Conservation (phyloP, 2,113 vertebrate species). For the Kryptolebias marmoratus region DNA sequence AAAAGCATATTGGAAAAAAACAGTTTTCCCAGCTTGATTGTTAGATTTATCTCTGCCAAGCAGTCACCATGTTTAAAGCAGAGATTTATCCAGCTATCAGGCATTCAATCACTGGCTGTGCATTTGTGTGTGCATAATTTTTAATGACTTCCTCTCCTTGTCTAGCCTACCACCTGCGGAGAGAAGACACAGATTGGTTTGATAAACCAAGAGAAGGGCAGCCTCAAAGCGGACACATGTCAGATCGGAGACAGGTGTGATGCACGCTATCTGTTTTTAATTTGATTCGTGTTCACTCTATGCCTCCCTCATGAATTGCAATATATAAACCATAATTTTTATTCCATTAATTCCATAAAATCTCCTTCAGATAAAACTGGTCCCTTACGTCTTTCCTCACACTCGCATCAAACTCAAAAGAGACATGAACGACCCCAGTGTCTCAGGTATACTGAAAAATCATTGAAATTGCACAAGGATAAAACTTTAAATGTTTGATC, state of each 20-base stretch:
- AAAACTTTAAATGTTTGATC: not conserved
- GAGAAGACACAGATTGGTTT: conserved; percentile 99
- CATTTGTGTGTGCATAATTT: conserved; percentile 8
- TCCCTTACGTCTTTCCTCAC: conserved; percentile 92
- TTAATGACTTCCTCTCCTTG: conserved; percentile 81
- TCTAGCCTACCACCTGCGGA: conserved; percentile 95
- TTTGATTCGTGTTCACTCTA: no score
- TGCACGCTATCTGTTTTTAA: conserved; percentile 42
- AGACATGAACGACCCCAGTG: conserved; percentile 92
- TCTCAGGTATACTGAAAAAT: conserved; percentile 86
- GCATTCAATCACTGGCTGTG: not conserved
- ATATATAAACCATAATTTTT: not conserved
- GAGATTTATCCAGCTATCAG: conserved; percentile 14
- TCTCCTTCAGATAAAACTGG: conserved; percentile 85
- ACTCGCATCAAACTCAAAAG: conserved; percentile 88
- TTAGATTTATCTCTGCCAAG: conserved; percentile 37
- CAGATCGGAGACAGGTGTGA: conserved; percentile 88
- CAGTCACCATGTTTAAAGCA: conserved; percentile 4
- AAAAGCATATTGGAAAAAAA: not conserved
- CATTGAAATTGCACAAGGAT: not conserved
- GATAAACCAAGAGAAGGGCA: conserved; percentile 95
- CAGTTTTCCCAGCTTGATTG: conserved; percentile 20
- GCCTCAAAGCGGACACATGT: conserved; percentile 82
- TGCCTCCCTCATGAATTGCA: not conserved
- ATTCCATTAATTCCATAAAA: not conserved